phyloP scores from a whole-genome alignment of 2,113 vertebrate species.

The Nycticorax nycticorax region DNA sequence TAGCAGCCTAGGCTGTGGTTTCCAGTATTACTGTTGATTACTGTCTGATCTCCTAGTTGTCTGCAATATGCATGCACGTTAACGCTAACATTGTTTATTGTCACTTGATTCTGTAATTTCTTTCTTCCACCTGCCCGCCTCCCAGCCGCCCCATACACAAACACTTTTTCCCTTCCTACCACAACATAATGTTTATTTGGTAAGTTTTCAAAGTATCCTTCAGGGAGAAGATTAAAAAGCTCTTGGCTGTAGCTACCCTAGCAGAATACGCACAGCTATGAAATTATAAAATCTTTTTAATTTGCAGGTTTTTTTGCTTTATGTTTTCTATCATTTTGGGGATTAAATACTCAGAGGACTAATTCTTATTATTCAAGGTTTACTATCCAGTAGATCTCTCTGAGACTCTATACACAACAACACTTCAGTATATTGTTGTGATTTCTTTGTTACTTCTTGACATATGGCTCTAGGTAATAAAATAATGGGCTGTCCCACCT shows the following conservation, averaged over 20 bases:
- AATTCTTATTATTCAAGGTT: conserved; percentile 36
- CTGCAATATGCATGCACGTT: neutral
- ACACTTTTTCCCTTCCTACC: neutral
- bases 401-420: neutral
- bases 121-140: neutral
- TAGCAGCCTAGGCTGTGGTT: neutral
- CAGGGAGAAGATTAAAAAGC: conserved; percentile 43
- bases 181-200: conserved; percentile 7
- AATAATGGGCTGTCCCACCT: conserved; percentile 56
- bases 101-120: neutral
- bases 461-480: conserved; percentile 59
- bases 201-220: conserved; percentile 45
- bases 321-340: neutral
- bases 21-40: neutral
- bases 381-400: neutral
- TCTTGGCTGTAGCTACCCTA: conserved; percentile 21
- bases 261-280: conserved; percentile 14
- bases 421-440: neutral
- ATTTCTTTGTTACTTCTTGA: conserved; percentile 52
- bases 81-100: neutral
- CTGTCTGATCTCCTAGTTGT: neutral
- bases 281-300: conserved; percentile 47
- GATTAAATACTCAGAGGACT: conserved; percentile 24
- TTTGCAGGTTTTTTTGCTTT: neutral
- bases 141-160: neutral